A percentile compares a stretch with the other conserved stretches of the same genome.
Evolutionary conservation across 2,888 invertebrate species (phyloP).

Genomic region (Hedya salicella): DNA sequence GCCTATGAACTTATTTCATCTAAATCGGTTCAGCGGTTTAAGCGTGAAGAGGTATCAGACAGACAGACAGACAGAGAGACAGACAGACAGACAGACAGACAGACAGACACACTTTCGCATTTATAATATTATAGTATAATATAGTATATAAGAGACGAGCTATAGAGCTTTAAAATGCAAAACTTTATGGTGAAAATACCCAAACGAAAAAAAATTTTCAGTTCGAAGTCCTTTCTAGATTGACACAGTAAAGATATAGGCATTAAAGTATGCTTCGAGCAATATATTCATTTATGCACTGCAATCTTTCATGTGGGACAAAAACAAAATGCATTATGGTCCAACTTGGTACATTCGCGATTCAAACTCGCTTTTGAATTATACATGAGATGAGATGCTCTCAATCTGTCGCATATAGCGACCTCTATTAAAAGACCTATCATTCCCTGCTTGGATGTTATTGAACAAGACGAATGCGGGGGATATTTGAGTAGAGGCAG

Average conservation of each 20-base stretch:
- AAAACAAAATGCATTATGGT: constrained; percentile 66
- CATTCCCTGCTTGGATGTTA: constrained; percentile 1
- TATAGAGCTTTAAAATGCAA: too few relatives aligned
- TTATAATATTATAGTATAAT: too few relatives aligned
- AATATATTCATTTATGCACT: constrained; percentile 72
- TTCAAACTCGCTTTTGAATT: constrained; percentile 73
- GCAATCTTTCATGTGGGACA: constrained; percentile 66
- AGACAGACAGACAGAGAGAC: too few relatives aligned
- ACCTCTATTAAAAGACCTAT: constrained; percentile 59
- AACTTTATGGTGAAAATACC: too few relatives aligned
- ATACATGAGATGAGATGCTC: constrained; percentile 76
- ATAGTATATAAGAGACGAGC: too few relatives aligned
- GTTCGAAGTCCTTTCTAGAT: too few relatives aligned
- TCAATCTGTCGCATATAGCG: constrained; percentile 68
- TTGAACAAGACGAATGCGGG: background rate
- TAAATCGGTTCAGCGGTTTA: too few relatives aligned
- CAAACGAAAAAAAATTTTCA: too few relatives aligned
- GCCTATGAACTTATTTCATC: too few relatives aligned
- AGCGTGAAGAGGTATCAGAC: too few relatives aligned
- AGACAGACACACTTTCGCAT: too few relatives aligned
- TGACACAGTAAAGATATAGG: constrained; percentile 4
- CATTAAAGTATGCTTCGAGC: constrained; percentile 45
- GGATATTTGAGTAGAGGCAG: constrained; percentile 11
- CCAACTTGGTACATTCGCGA: constrained; percentile 61
- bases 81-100: too few relatives aligned